A percentile compares a stretch with the other conserved stretches of the same genome.
phyloP scores from a whole-genome alignment of 2,113 vertebrate genomes.

The Aphyosemion australe region DNA sequence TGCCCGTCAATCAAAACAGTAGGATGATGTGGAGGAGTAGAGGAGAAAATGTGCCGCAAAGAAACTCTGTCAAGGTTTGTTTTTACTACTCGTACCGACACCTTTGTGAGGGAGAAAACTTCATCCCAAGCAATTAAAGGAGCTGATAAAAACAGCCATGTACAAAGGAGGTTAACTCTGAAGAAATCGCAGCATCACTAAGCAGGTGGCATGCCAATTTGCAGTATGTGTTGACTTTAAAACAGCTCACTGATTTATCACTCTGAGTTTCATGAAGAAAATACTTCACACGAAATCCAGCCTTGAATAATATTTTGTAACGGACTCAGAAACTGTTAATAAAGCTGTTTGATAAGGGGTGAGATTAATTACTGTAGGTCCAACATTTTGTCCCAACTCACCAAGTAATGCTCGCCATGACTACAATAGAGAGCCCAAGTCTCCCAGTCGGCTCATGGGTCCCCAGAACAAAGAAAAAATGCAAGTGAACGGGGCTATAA shows the following conservation, averaged over 20 bases:
- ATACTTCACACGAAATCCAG: background rate
- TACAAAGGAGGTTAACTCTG: constrained; percentile 2
- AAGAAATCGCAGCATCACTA: background rate
- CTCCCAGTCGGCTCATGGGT: too few relatives aligned
- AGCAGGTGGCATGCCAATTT: background rate
- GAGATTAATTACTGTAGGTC: background rate
- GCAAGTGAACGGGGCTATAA: too few relatives aligned
- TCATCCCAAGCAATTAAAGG: constrained; percentile 8
- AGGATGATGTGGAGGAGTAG: constrained; percentile 50
- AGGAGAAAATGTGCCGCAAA: constrained; percentile 26
- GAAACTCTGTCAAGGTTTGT: constrained; percentile 19
- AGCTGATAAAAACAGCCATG: background rate
- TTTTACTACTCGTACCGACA: constrained; percentile 12
- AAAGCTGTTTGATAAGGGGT: background rate
- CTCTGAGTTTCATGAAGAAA: background rate
- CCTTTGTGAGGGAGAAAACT: constrained; percentile 11
- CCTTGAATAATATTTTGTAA: background rate
- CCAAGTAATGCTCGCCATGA: background rate
- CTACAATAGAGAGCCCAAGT: too few relatives aligned
- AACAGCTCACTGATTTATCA: background rate
- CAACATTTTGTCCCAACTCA: background rate
- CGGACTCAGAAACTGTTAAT: background rate
- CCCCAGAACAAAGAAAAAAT: too few relatives aligned
- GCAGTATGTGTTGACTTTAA: background rate
- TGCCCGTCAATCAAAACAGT: constrained; percentile 37